These are phyloP conservation scores for Zaprionus bogoriensis DNA, from an alignment of 2,888 invertebrate genomes.

Conservation along the genomic window DNA sequence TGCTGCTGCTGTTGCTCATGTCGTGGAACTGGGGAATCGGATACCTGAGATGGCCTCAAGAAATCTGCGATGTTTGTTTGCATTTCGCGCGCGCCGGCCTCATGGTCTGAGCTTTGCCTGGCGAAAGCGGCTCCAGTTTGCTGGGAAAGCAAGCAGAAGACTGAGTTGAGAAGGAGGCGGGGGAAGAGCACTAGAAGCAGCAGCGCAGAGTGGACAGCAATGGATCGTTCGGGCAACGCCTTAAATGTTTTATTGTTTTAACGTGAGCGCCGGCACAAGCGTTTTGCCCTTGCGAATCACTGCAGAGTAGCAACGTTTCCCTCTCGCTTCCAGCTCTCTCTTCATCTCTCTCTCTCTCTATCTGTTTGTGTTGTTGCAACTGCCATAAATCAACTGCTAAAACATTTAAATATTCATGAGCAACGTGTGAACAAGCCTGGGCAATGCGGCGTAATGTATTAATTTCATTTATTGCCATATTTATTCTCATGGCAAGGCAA, in stretches of 20 bases:
- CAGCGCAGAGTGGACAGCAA: conserved; percentile 17
- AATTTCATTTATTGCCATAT: conserved; percentile 79
- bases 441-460: conserved; percentile 64
- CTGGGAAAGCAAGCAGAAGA: neutral
- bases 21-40: conserved; percentile 63
- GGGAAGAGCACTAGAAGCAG: neutral
- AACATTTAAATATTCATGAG: conserved; percentile 75
- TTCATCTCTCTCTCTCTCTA: too few species aligned
- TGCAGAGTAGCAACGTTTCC: too few species aligned
- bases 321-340: too few species aligned
- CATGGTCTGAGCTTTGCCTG: conserved; percentile 19
- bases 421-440: conserved; percentile 56
- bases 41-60: conserved; percentile 71
- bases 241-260: conserved; percentile 64
- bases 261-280: conserved; percentile 41
- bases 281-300: too few species aligned
- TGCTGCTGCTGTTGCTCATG: conserved; percentile 54
- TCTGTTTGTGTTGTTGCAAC: too few species aligned
- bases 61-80: conserved; percentile 35
- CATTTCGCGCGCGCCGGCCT: conserved; percentile 51
- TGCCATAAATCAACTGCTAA: conserved; percentile 66
- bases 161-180: neutral
- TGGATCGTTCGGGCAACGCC: conserved; percentile 65
- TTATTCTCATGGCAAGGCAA: conserved; percentile 61
- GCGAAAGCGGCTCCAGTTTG: conserved; percentile 7